Evolutionary conservation across 2,113 vertebrate species (phyloP).

Genomic region (Chascanopsetta lugubris): DNA sequence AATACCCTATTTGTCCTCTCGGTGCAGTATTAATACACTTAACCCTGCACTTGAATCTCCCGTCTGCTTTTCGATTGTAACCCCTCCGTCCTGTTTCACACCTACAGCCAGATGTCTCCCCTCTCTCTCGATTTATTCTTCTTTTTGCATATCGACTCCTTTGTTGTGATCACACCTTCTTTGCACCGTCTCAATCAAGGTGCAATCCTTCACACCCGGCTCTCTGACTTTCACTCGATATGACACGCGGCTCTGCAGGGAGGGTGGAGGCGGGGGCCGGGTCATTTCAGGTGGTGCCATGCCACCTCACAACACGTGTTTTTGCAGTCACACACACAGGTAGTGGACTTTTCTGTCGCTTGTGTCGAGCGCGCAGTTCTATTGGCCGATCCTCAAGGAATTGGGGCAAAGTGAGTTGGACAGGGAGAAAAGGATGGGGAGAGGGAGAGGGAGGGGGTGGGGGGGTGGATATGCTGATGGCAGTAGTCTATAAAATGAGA

Average conservation of each 20-base stretch:
- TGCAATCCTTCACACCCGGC: neutral
- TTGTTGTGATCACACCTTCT: conserved; percentile 8
- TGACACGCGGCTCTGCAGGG: conserved; percentile 36
- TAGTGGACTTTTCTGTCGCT: conserved; percentile 14
- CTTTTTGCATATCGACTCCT: conserved; percentile 14
- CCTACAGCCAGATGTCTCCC: neutral
- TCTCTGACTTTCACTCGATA: conserved; percentile 44
- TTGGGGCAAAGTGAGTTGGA: conserved; percentile 32
- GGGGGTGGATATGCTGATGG: conserved; percentile 42
- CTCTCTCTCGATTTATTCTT: conserved; percentile 8
- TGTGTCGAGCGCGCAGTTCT: conserved; percentile 1
- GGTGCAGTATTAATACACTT: neutral
- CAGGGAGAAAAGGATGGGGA: conserved; percentile 3
- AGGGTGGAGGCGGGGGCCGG: conserved; percentile 18
- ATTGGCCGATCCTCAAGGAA: conserved; percentile 38
- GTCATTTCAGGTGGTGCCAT: conserved; percentile 44
- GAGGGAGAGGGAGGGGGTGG: neutral
- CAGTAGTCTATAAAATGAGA: conserved; percentile 30
- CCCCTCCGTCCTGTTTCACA: too few species aligned
- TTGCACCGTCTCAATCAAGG: conserved; percentile 17
- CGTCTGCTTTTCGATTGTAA: too few species aligned
- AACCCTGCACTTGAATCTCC: too few species aligned
- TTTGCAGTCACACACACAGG: conserved; percentile 1
- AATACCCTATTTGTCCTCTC: neutral
- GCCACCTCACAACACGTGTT: conserved; percentile 24